Base-by-base conservation (phyloP, 2,888 invertebrate species). In the Galerucella pusilla region DNA sequence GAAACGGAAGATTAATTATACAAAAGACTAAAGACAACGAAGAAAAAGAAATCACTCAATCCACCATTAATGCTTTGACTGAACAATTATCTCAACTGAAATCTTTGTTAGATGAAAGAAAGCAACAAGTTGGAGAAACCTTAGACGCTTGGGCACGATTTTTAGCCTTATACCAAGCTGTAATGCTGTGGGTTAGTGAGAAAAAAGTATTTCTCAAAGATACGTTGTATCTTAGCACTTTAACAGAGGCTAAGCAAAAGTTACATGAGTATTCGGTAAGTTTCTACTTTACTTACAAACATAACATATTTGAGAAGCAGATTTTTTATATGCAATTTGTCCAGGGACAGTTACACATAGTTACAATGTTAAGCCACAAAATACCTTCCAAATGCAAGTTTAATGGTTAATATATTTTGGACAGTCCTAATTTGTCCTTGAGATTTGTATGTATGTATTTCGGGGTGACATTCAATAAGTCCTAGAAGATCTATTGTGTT, bases 111-210 rank as follows among this genome's bases (percentile, higher is more conserved):
- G 96, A 96, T 76, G 94, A 96, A 83, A 93, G 94, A 86, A 94
- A 93, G 85, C 93, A 93, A 82, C 93, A 94, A 85, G 93, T 96
- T 54, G 94, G 94, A 71, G 96, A 96, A 84, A 94, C 94, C 76
- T 90, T 97, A 82, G 97, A 97, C 84, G 95, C 96, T 42, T 96
- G 96, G 91, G 93, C 95, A 80, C 90, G 95, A 75, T 97, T 97
- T 91, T 91, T 96, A 82, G 91, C 93, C 75, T 89, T 97, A 78
- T 92, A 96, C 84, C 93, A 94, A 85, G 91, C 93, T 81, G 95
- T 97, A 64, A 93, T 94, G 88, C 88, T 91, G 73, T 97, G 97
- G 97, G 93, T 94, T 57, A 91, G 92, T 78, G 96, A 96, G 83
- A 96, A 96, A 87, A 92, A 91, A 82, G 89, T 90, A 75, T 96